phyloP scores from a whole-genome alignment of 2,797 vertebrate genomes.

The Tadarida brasiliensis region DNA sequence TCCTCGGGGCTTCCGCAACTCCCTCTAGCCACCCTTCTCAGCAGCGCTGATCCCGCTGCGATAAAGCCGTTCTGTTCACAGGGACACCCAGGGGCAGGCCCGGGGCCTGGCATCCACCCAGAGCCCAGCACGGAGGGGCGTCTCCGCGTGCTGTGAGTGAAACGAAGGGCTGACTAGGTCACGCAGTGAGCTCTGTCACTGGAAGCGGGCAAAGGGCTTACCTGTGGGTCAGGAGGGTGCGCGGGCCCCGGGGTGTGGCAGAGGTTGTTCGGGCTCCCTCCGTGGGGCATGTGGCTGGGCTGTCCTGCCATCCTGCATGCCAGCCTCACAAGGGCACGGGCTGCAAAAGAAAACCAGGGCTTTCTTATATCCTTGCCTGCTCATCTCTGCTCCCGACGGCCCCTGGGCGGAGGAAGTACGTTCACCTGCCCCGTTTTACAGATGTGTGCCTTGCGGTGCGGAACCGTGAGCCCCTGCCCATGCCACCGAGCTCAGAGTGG shows the following conservation, averaged over 20 bases:
- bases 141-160: neutral
- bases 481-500: neutral
- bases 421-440: neutral
- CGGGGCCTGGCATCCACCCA: neutral
- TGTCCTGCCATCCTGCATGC: constrained; percentile 95
- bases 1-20: neutral
- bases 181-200: neutral
- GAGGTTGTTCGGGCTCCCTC: constrained; percentile 91
- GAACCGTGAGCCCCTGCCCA: neutral
- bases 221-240: constrained; percentile 89
- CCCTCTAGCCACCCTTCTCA: neutral
- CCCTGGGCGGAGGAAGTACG: fast-evolving
- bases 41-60: neutral
- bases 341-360: constrained; percentile 69
- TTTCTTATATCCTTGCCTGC: neutral
- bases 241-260: constrained; percentile 90
- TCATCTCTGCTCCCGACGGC: neutral
- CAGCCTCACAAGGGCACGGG: constrained; percentile 81
- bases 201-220: constrained; percentile 83
- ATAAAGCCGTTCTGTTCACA: neutral
- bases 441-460: neutral
- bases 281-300: constrained; percentile 90
- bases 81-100: neutral
- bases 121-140: neutral
- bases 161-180: neutral